Percentiles rank a stretch among this genome's conserved stretches.
Conservation (phyloP, 2,113 vertebrate species). For the Leucopternis melanops region DNA sequence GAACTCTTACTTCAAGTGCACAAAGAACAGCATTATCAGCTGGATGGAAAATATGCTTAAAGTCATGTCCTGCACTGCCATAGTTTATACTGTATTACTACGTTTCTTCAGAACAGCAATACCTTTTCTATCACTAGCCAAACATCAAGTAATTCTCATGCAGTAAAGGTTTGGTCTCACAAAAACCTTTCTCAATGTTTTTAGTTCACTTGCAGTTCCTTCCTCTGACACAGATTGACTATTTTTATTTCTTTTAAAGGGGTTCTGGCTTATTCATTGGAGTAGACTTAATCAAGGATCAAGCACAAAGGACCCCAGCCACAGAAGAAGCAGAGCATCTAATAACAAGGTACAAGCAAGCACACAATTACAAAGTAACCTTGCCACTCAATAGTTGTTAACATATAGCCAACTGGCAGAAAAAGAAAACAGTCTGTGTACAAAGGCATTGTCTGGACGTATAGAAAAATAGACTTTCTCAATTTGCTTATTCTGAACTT, state of each 20-base stretch:
- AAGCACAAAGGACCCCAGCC: conserved; percentile 78
- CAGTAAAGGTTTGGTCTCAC: neutral
- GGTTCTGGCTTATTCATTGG: conserved; percentile 89
- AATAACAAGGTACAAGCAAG: conserved; percentile 72
- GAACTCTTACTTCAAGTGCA: neutral
- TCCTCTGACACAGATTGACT: neutral
- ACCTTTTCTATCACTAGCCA: neutral
- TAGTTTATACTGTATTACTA: neutral
- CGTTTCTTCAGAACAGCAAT: neutral
- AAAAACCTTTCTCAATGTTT: fast-evolving
- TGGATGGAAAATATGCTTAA: neutral
- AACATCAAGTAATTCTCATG: neutral
- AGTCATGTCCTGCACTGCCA: neutral
- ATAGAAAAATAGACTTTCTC: too few relatives aligned
- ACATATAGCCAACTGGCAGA: neutral
- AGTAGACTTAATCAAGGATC: conserved; percentile 84
- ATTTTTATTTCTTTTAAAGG: conserved; percentile 58
- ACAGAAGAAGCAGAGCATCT: conserved; percentile 78
- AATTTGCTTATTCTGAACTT: too few relatives aligned
- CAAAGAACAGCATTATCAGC: neutral
- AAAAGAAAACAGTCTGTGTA: neutral
- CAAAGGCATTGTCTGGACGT: neutral
- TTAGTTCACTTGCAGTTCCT: neutral
- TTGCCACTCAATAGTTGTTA: neutral
- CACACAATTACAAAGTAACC: neutral